A percentile compares a stretch with the other conserved stretches of the same genome.
phyloP scores from a whole-genome alignment of 2,113 vertebrate genomes.

The Sarotherodon lohbergeri region DNA sequence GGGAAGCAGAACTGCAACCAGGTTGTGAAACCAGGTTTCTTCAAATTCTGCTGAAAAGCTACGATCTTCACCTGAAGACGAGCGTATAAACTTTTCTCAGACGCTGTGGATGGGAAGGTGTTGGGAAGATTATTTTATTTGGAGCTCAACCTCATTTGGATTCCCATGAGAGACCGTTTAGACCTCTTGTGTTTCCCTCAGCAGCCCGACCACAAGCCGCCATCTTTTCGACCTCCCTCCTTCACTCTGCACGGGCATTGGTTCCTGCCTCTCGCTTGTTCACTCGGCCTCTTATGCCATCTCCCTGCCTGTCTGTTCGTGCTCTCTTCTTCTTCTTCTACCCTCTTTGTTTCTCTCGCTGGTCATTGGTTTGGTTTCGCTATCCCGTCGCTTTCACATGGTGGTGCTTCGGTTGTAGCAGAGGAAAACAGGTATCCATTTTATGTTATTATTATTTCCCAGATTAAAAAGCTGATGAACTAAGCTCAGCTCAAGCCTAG shows the following conservation, averaged over 20 bases:
- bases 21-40: slow-evolving; percentile 50
- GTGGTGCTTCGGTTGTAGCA: slow-evolving; percentile 99
- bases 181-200: slow-evolving; percentile 53
- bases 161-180: slow-evolving; percentile 39
- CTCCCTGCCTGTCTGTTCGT: slow-evolving; percentile 69
- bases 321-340: slow-evolving; percentile 40
- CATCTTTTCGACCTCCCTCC: slow-evolving; percentile 63
- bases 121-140: slow-evolving; percentile 43
- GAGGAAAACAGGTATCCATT: slow-evolving; percentile 99
- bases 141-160: slow-evolving; percentile 56
- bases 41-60: slow-evolving; percentile 68
- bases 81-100: neutral
- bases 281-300: slow-evolving; percentile 67
- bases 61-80: slow-evolving; percentile 30
- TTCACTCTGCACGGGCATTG: slow-evolving; percentile 75
- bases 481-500: slow-evolving; percentile 93
- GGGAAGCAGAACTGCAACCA: slow-evolving; percentile 48
- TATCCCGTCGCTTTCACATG: slow-evolving; percentile 92
- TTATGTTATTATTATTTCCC: slow-evolving; percentile 95
- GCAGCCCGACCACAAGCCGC: slow-evolving; percentile 70
- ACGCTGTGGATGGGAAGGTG: slow-evolving; percentile 39
- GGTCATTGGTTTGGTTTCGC: slow-evolving; percentile 73
- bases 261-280: slow-evolving; percentile 51
- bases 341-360: slow-evolving; percentile 68
- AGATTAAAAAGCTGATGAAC: slow-evolving; percentile 98